Base-by-base conservation (phyloP, 2,113 vertebrate species). In the Gobio gobio region DNA sequence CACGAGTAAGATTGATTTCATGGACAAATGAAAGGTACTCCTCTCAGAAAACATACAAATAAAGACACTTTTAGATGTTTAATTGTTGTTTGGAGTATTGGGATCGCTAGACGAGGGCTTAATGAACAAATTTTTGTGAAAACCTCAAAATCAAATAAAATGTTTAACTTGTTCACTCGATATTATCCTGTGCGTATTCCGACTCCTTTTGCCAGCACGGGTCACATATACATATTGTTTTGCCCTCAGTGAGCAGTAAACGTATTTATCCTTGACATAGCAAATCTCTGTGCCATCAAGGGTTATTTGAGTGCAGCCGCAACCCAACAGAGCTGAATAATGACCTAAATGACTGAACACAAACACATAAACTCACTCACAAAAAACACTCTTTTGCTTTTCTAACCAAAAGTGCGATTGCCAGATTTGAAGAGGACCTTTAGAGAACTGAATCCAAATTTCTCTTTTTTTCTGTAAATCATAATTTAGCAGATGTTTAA, bases 221-320 rank as follows among this genome's bases (percentile, higher is more conserved):
- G 40, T 40, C 40, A 40, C 40, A 40, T 66, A 10, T n/a, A 43
- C 10, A n/a, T 43, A 13, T 40, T 43, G 33, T 78, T 43, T 78
- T 58, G 70, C 80, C 68, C 78, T 70, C 51, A 82, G 12, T 58
- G 58, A 81, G 20, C 40, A 40, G 40, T 40, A 40, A 40, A 40
- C 45, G 45, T 64, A 85, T 84, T 87, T 83, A 84, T 87, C 56
- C 66, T 84, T 87, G 83, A 87, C 64, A 83, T 43, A 64, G 83
- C 86, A 85, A 78, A 87, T 87, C 63, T 85, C 81, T 85, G 33
- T 43, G 83, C 51, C 79, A 70, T 61, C 51, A 45, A 61, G 20
- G 63, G 78, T 78, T 82, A 87, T 82, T 78, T 45, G 43, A 85
- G 78, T 66, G 84, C 61, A 33, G 63, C 79, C 43, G 43, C 70